Conservation (phyloP, 1,140 invertebrate species). For the Nymphalis io region DNA sequence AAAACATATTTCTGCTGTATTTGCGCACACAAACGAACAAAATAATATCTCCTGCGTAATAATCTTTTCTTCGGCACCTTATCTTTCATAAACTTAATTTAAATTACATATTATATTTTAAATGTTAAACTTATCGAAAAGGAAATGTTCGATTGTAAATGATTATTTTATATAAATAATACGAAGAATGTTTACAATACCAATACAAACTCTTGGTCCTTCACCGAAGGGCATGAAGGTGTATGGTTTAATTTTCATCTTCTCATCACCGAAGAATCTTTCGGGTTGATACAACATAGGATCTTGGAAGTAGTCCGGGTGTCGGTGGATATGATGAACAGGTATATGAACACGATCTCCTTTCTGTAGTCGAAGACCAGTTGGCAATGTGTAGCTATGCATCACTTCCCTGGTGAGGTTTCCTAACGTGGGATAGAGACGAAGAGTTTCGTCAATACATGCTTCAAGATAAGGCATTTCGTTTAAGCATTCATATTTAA, state of each 20-base stretch:
- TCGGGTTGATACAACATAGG: slow-evolving; percentile 62
- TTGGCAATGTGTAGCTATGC: slow-evolving; percentile 39
- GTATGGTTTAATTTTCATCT: slow-evolving; percentile 51
- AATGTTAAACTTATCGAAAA: too few species aligned
- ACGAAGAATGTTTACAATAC: slow-evolving; percentile 21
- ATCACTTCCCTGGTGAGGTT: slow-evolving; percentile 35
- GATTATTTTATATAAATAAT: too few species aligned
- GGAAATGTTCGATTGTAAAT: too few species aligned
- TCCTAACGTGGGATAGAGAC: slow-evolving; percentile 55
- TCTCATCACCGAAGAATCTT: slow-evolving; percentile 67
- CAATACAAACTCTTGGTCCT: slow-evolving; percentile 68
- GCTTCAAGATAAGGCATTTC: background rate
- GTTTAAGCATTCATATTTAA: slow-evolving; percentile 33
- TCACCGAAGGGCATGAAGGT: slow-evolving; percentile 81
- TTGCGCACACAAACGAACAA: too few species aligned
- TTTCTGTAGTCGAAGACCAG: slow-evolving; percentile 36
- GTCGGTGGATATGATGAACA: too few species aligned
- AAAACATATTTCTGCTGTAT: too few species aligned
- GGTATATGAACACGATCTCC: too few species aligned
- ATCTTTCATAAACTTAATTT: too few species aligned
- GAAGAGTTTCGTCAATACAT: background rate
- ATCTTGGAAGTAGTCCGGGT: too few species aligned
- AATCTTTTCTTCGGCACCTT: too few species aligned
- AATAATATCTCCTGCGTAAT: too few species aligned
- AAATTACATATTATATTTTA: too few species aligned